Conservation (phyloP, 2,113 vertebrate species). For the Atlantisia rogersi region DNA sequence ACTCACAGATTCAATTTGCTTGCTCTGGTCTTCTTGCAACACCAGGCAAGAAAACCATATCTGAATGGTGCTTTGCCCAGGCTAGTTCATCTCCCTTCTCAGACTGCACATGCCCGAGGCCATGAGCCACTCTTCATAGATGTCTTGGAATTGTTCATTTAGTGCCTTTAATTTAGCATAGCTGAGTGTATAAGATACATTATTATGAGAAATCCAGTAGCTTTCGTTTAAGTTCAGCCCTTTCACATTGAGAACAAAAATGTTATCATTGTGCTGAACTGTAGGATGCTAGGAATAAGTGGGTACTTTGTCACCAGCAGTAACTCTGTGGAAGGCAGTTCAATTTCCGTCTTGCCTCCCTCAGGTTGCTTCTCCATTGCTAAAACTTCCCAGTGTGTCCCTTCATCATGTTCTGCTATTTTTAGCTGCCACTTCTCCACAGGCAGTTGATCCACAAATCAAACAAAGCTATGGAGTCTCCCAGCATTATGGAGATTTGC, state of each 20-base stretch:
- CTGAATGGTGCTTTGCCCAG: background rate
- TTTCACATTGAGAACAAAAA: background rate
- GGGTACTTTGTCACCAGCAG: constrained; percentile 27
- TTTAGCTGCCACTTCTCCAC: constrained; percentile 54
- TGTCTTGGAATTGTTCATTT: background rate
- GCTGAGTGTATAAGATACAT: background rate
- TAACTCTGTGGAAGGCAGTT: background rate
- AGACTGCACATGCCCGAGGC: background rate
- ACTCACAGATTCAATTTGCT: background rate
- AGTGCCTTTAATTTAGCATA: background rate
- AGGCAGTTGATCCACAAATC: constrained; percentile 64
- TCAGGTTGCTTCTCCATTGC: constrained; percentile 13
- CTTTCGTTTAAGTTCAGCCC: background rate
- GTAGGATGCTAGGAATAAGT: constrained; percentile 27
- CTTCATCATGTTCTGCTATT: constrained; percentile 52
- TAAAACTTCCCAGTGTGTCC: background rate
- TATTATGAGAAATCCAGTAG: background rate
- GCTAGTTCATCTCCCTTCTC: background rate
- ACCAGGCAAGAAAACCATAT: background rate
- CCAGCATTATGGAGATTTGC: constrained; percentile 19
- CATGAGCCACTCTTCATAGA: background rate
- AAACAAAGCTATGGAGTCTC: background rate
- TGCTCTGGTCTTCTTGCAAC: background rate
- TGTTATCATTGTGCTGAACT: background rate
- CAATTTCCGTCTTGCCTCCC: constrained; percentile 39